These are phyloP conservation scores for Drosophila mercatorum DNA, from an alignment of 2,888 invertebrate genomes.

Conservation along the genomic window DNA sequence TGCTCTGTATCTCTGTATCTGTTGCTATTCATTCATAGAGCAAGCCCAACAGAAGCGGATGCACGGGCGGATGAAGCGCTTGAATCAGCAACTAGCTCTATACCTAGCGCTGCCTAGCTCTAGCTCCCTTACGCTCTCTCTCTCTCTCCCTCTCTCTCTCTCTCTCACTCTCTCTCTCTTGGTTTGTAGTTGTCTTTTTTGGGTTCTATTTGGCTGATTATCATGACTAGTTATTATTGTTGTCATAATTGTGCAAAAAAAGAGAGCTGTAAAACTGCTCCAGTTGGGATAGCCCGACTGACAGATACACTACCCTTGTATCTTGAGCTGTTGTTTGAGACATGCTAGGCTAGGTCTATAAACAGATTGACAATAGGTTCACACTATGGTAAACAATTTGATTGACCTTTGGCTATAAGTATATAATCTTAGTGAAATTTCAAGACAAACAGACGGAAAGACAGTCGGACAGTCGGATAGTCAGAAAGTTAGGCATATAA, in stretches of 20 bases:
- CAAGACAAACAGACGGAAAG: background rate
- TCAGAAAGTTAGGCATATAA: no score
- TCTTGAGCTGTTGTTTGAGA: background rate
- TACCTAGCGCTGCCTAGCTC: conserved; percentile 17
- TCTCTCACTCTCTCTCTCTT: conserved; percentile 3
- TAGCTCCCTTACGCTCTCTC: background rate
- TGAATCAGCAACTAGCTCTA: conserved; percentile 59
- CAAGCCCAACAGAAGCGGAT: conserved; percentile 68
- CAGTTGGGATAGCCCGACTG: background rate
- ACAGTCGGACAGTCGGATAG: background rate
- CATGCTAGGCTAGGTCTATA: background rate
- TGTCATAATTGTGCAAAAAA: conserved; percentile 70
- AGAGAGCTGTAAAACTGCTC: conserved; percentile 19
- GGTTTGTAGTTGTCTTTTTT: conserved; percentile 1
- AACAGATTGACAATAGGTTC: background rate
- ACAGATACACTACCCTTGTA: background rate
- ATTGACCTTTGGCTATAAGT: background rate
- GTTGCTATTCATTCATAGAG: conserved; percentile 70
- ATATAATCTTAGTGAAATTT: background rate
- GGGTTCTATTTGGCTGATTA: conserved; percentile 71
- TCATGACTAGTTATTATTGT: conserved; percentile 58
- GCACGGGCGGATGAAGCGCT: conserved; percentile 80
- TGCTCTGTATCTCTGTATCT: conserved; percentile 13
- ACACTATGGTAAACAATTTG: background rate
- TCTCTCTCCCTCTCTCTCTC: background rate